Evolutionary conservation across 1,140 invertebrate species (phyloP), one percentile per base, ranked within the genome.

Genomic region (Nephila pilipes): DNA sequence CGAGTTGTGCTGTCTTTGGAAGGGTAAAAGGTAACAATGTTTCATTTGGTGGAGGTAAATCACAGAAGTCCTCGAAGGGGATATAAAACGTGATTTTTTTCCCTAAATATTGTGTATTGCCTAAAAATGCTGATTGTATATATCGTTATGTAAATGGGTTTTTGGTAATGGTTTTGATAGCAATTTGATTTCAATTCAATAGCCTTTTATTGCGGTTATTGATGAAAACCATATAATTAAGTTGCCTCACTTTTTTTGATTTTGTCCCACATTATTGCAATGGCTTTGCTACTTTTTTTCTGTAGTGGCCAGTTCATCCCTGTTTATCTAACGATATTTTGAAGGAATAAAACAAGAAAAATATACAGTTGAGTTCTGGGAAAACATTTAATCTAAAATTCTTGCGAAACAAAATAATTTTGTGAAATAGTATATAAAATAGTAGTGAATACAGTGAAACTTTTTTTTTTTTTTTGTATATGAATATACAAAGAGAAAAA

Each of bases 21-120:
- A 18, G n/a, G 18, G 25, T 8, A 85, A 85, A 85, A 57, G 55
- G 83, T 85, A 85, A 32, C 83, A 32, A 57, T 46, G 20, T 54
- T 54, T 83, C 25, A 46, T 5, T 8, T 54, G n/a, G 46, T 55
- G 46, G n/a, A 29, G 22, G 36, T 83, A 83, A 83, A 83, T 83
- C 80, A 83, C n/a, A n/a, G 22, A 38, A 25, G 16, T 32, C 80
- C 80, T 83, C 46, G n/a, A 54, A 83, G 80, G 38, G 36, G 46
- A n/a, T n/a, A 54, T 83, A 22, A 54, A 55, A 83, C 80, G 80
- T 83, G 80, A 83, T n/a, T 83, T 83, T 54, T 54, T 83, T 83
- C n/a, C 32, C 25, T 75, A 32, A 75, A 32, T 29, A 29, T 32
- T 36, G 16, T 18, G 0, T 29, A 22, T 18, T 75, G 69, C 32